Conservation (phyloP, 2,797 vertebrate genomes). For the Gymnopithys bicolor region DNA sequence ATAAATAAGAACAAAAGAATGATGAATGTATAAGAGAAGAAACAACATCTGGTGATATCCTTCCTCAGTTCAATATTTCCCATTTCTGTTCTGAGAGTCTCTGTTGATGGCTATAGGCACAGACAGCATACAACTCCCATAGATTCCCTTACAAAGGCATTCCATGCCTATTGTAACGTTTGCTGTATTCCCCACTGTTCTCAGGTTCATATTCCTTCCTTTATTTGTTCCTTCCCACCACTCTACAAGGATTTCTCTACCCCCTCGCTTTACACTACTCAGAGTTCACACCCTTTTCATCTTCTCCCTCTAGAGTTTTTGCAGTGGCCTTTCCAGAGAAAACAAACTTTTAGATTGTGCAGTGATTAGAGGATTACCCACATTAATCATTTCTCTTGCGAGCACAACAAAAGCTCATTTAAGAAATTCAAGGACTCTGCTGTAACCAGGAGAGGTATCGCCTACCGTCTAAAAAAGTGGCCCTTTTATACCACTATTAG, state of each 20-base stretch:
- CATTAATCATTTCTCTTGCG: slow-evolving; percentile 1
- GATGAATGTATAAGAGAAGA: not conserved
- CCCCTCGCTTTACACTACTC: not conserved
- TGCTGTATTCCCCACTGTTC: not conserved
- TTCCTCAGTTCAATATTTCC: not conserved
- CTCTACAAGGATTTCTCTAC: not conserved
- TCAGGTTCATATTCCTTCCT: not conserved
- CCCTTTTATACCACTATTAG: not conserved
- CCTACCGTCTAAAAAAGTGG: not conserved
- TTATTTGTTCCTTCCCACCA: not conserved
- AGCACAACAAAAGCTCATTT: slow-evolving; percentile 26
- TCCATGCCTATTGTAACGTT: not conserved
- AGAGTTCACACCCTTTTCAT: slow-evolving; percentile 30
- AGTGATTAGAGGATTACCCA: slow-evolving; percentile 34
- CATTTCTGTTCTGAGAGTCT: not conserved
- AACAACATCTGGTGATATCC: not conserved
- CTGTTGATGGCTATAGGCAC: not conserved
- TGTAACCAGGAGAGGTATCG: not conserved
- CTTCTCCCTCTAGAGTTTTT: not conserved
- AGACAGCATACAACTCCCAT: not conserved
- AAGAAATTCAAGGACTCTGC: not conserved
- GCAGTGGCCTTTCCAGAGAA: slow-evolving; percentile 27
- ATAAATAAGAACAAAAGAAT: not conserved
- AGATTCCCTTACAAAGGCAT: not conserved
- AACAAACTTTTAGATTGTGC: slow-evolving; percentile 29